Conservation (phyloP, 2,113 vertebrate genomes). For the Neogobius melanostomus region DNA sequence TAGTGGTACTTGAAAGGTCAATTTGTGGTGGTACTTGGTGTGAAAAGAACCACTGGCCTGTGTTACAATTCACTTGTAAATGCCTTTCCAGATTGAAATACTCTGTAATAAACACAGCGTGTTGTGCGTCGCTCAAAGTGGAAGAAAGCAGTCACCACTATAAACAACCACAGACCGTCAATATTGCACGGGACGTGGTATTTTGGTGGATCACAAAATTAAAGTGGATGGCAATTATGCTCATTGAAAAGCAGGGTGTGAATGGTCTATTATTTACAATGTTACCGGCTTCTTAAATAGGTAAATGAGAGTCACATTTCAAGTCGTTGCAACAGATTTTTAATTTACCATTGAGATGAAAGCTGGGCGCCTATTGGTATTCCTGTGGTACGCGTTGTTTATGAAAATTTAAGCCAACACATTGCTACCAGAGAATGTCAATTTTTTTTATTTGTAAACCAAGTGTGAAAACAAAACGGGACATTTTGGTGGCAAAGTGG, state of each 20-base stretch:
- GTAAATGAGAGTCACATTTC: conserved; percentile 44
- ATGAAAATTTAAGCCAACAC: conserved; percentile 50
- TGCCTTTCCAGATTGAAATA: not conserved
- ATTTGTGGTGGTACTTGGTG: too few species aligned
- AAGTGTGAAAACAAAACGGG: conserved; percentile 50
- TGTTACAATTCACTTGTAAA: too few species aligned
- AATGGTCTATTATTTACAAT: not conserved
- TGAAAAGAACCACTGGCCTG: too few species aligned
- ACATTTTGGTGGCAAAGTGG: conserved; percentile 34
- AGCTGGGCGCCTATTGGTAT: conserved; percentile 44
- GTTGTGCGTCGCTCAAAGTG: conserved; percentile 3
- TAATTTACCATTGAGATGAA: conserved; percentile 35
- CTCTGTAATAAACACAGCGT: too few species aligned
- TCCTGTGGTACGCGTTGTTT: conserved; percentile 52
- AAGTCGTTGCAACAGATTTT: conserved; percentile 43
- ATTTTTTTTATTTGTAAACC: conserved; percentile 39
- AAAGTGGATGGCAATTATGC: too few species aligned
- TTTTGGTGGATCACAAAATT: too few species aligned
- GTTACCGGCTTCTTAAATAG: conserved; percentile 30
- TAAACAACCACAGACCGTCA: conserved; percentile 25
- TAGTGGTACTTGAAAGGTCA: too few species aligned
- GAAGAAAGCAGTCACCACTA: conserved; percentile 10
- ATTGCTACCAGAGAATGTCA: conserved; percentile 46
- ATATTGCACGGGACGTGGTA: conserved; percentile 32
- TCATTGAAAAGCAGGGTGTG: conserved; percentile 24